Conservation (phyloP, 2,888 invertebrate species). For the Julus scandinavius region DNA sequence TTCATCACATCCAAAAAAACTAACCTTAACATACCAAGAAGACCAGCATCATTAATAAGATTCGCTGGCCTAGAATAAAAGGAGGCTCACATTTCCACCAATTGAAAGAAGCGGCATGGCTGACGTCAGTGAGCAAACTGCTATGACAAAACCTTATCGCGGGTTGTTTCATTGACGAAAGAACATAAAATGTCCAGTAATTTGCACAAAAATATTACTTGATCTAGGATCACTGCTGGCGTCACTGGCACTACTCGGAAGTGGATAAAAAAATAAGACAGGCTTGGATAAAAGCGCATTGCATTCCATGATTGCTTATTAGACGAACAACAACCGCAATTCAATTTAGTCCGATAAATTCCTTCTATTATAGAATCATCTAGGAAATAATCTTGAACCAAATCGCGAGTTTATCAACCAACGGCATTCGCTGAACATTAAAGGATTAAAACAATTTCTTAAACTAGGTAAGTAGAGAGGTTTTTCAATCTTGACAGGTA, state of each 20-base stretch:
- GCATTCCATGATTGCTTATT: background rate
- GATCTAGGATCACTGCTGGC: background rate
- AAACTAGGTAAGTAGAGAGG: background rate
- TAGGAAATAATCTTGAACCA: background rate
- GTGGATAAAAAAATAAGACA: background rate
- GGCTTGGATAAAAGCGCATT: background rate
- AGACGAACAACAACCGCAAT: background rate
- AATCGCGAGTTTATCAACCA: background rate
- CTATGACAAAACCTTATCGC: background rate
- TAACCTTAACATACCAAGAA: background rate
- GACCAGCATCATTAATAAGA: background rate
- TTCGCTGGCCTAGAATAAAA: background rate
- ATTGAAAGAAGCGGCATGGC: background rate
- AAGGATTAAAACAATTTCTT: background rate
- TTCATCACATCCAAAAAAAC: background rate
- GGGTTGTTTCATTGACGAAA: background rate
- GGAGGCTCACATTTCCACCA: constrained; percentile 2
- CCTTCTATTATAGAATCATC: background rate
- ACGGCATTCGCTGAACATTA: background rate
- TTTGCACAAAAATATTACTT: background rate
- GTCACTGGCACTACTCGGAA: constrained; percentile 11
- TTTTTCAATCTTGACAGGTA: too few species aligned
- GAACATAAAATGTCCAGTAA: background rate
- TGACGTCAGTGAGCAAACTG: constrained; percentile 21
- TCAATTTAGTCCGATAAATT: background rate